A percentile compares a stretch with the other conserved stretches of the same genome.
These are phyloP conservation scores for Vannuccia rotundouncinata DNA, from an alignment of 2,888 invertebrate genomes.

Conservation along the genomic window DNA sequence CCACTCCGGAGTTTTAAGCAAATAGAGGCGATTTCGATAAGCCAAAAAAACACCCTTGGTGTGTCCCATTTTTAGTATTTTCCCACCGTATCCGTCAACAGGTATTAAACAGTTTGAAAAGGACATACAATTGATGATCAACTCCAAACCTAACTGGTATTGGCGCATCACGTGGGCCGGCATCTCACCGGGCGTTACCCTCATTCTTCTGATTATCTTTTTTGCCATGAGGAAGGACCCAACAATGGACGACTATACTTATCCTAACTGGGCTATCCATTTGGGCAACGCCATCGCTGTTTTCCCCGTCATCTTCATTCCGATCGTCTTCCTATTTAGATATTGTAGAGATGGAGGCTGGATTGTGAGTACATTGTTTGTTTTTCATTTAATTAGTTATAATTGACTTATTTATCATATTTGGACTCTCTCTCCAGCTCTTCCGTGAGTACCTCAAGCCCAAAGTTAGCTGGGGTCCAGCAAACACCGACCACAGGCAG, in stretches of 20 bases:
- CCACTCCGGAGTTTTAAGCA: no score
- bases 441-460: constrained; percentile 45
- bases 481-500: constrained; percentile 43
- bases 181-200: constrained; percentile 49
- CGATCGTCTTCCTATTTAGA: constrained; percentile 47
- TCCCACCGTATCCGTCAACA: constrained; percentile 42
- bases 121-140: constrained; percentile 53
- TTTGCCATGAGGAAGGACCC: constrained; percentile 45
- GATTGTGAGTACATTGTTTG: constrained; percentile 44
- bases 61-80: no score
- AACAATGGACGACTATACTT: constrained; percentile 32
- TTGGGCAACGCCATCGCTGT: constrained; percentile 54
- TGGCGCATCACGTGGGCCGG: constrained; percentile 53
- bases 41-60: no score
- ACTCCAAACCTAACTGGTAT: constrained; percentile 48
- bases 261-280: constrained; percentile 46
- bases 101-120: constrained; percentile 50
- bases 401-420: not conserved
- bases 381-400: not conserved
- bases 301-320: constrained; percentile 50
- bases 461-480: constrained; percentile 48
- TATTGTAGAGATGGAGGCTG: constrained; percentile 50
- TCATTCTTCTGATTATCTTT: constrained; percentile 54
- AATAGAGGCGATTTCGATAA: no score
- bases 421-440: constrained; percentile 43